Base-by-base conservation (phyloP, 2,888 invertebrate species). In the Dendrolimus pini region DNA sequence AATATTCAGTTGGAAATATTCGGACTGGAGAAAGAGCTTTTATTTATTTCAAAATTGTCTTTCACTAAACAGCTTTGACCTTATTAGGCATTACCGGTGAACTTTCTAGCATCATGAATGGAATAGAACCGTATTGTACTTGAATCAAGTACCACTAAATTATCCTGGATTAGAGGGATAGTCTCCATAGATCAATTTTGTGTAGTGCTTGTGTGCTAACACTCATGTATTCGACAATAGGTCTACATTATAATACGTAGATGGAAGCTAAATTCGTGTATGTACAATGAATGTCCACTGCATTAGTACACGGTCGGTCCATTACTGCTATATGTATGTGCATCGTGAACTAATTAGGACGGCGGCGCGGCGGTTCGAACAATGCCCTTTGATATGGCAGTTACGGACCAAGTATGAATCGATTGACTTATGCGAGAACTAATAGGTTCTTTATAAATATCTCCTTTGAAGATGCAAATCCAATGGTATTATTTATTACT, bases 311-410 rank as follows among this genome's bases (percentile, higher is more conserved):
- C 62, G 72, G 65, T 55, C 61, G 63, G 70, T 71, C 79, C 73
- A 80, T 81, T 79, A 78, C 65, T 69, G 70, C 60, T 65, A 64
- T 69, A 68, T 70, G 70, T 69, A 68, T 70, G 70, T 69, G 66
- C 71, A 72, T 72, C 71, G 65, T 69, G 66, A 66, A 70, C 70
- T 77, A 77, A 80, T 80, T 78, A 78, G 70, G 47, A 47, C 47
- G 47, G 12, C 47, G 47, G 47, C 47, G 12, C 47, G 47, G 12
- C 47, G 47, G 47, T 12, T 47, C 47, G 47, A 47, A 47, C 47
- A 47, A 47, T 47, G 47, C 47, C 9, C 47, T 47, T 47, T 47
- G 47, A 47, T 12, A 12, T 47, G 47, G 47, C 0, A 47, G 47
- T 6, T 47, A 47, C 47, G 47, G 9, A 30, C 30, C 30, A 30